Evolutionary conservation across 1,140 invertebrate genomes (phyloP).

Genomic region (Popillia japonica): DNA sequence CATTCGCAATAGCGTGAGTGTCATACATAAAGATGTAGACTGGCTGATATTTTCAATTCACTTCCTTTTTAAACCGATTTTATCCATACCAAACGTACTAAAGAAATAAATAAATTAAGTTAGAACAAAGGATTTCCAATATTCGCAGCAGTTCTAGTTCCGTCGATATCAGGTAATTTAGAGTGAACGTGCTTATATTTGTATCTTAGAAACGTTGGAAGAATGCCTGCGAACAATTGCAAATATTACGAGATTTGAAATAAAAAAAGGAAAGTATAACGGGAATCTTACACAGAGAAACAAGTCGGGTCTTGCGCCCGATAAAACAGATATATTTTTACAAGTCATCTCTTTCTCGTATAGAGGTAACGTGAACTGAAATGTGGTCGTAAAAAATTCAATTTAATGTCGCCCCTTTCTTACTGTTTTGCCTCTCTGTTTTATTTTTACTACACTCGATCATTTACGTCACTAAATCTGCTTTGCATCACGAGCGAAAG

Average conservation of each 20-base stretch:
- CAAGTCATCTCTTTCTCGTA: neutral
- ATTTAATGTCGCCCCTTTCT: neutral
- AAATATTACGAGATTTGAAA: neutral
- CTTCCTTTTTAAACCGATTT: neutral
- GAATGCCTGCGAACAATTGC: conserved; percentile 4
- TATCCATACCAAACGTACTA: neutral
- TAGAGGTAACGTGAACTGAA: neutral
- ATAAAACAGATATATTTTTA: conserved; percentile 22
- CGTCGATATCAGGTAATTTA: conserved; percentile 21
- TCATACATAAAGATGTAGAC: too few relatives aligned
- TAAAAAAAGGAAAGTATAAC: neutral
- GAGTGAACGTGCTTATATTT: neutral
- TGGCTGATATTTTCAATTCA: neutral
- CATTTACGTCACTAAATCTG: conserved; percentile 24
- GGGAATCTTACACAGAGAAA: neutral
- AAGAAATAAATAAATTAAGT: conserved; percentile 6
- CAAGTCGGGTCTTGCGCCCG: conserved; percentile 7
- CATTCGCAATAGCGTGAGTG: too few relatives aligned
- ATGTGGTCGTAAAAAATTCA: conserved; percentile 12
- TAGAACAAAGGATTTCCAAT: conserved; percentile 1
- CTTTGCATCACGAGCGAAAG: neutral
- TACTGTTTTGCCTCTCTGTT: neutral
- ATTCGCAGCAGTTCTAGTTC: neutral
- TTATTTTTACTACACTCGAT: conserved; percentile 4
- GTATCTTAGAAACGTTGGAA: neutral